Evolutionary conservation across 2,888 invertebrate genomes (phyloP).

Genomic region (Steromphala cineraria): DNA sequence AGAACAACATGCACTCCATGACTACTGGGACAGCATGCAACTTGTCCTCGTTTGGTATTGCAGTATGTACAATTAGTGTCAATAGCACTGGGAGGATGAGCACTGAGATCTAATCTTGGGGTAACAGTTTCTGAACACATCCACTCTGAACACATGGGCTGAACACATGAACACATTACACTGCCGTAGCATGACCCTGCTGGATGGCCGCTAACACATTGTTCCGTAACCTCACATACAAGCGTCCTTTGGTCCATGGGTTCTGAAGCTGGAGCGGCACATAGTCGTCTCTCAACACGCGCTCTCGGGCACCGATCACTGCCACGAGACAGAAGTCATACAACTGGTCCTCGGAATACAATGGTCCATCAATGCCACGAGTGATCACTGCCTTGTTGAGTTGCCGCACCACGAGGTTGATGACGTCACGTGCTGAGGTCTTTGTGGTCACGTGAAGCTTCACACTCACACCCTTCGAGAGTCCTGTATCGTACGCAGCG

Average conservation of each 20-base stretch:
- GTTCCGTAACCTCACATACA: slow-evolving; percentile 94
- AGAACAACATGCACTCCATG: neutral
- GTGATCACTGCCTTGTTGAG: slow-evolving; percentile 80
- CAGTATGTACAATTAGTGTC: no score
- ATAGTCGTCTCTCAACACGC: slow-evolving; percentile 95
- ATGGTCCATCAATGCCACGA: slow-evolving; percentile 84
- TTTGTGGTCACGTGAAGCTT: slow-evolving; percentile 94
- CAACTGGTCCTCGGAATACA: slow-evolving; percentile 83
- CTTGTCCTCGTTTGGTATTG: neutral
- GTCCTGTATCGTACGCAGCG: slow-evolving; percentile 96
- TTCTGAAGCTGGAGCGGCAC: slow-evolving; percentile 94
- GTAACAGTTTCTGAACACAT: neutral
- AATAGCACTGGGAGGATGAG: no score
- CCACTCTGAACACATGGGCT: neutral
- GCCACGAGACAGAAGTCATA: slow-evolving; percentile 95
- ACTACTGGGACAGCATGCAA: neutral
- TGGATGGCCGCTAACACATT: slow-evolving; percentile 77
- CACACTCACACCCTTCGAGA: slow-evolving; percentile 93
- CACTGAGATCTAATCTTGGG: no score
- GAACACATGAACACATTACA: slow-evolving; percentile 52
- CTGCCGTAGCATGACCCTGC: slow-evolving; percentile 75
- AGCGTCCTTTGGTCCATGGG: slow-evolving; percentile 94
- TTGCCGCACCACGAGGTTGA: slow-evolving; percentile 95
- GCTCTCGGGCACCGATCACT: slow-evolving; percentile 94
- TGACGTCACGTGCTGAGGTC: slow-evolving; percentile 95